Conservation (phyloP, 2,797 vertebrate species). For the Peromyscus nudipes region DNA sequence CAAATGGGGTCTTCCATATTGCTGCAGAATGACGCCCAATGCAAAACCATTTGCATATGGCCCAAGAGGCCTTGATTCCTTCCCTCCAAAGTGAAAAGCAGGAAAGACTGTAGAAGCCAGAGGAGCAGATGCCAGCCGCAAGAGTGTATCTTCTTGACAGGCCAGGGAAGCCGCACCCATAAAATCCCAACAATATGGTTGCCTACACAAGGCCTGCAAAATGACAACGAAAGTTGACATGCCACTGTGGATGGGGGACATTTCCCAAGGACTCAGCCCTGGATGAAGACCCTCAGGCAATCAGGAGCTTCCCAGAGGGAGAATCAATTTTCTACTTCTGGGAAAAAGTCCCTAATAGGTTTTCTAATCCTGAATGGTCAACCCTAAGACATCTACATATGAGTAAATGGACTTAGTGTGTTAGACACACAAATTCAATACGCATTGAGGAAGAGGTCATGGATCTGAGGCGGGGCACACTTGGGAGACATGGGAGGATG, state of each 20-base stretch:
- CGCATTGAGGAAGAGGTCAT: background rate
- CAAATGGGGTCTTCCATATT: conserved; percentile 52
- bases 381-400: background rate
- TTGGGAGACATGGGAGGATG: no score
- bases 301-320: background rate
- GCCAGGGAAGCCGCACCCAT: background rate
- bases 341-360: background rate
- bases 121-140: background rate
- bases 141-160: background rate
- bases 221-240: background rate
- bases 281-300: background rate
- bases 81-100: background rate
- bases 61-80: fast-evolving
- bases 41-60: conserved; percentile 75
- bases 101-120: background rate
- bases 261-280: background rate
- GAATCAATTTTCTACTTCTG: background rate
- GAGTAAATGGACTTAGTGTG: background rate
- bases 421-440: background rate
- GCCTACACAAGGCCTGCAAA: background rate
- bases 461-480: background rate
- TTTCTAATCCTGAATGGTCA: background rate
- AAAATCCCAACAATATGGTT: no score
- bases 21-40: background rate
- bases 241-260: background rate